phyloP scores from a whole-genome alignment of 2,888 invertebrate species.

The Latrodectus elegans region DNA sequence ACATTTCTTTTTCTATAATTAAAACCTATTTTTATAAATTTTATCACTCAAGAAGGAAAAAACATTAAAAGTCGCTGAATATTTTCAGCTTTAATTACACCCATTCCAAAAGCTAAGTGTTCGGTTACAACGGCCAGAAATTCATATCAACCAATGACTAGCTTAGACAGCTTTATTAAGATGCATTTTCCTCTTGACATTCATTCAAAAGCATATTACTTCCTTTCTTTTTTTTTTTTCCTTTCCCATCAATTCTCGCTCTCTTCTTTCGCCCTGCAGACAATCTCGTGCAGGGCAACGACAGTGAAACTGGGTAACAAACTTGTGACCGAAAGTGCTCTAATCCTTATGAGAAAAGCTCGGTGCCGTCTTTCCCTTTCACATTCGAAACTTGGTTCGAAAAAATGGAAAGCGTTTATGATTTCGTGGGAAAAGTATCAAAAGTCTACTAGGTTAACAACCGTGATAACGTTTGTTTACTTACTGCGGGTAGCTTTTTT shows the following conservation, averaged over 20 bases:
- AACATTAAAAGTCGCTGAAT: too few species aligned
- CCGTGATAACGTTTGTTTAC: background rate
- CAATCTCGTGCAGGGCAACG: background rate
- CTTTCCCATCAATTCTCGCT: background rate
- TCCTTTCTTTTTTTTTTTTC: background rate
- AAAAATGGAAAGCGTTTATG: background rate
- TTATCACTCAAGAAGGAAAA: too few species aligned
- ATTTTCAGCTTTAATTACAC: too few species aligned
- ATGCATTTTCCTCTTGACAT: too few species aligned
- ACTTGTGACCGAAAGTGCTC: background rate
- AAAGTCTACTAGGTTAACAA: background rate
- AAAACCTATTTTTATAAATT: too few species aligned
- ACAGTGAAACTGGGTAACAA: background rate
- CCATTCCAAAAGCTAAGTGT: slow-evolving; percentile 10
- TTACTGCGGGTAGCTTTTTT: too few species aligned
- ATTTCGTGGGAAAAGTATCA: background rate
- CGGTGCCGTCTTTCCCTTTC: background rate
- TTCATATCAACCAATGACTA: background rate
- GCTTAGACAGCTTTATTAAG: too few species aligned
- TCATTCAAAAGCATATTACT: background rate
- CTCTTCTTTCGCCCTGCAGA: background rate
- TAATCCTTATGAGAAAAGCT: background rate
- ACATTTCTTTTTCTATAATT: too few species aligned
- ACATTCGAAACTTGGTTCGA: background rate
- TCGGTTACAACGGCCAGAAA: background rate